Conservation (phyloP, 2,113 vertebrate species). For the Istiophorus platypterus region DNA sequence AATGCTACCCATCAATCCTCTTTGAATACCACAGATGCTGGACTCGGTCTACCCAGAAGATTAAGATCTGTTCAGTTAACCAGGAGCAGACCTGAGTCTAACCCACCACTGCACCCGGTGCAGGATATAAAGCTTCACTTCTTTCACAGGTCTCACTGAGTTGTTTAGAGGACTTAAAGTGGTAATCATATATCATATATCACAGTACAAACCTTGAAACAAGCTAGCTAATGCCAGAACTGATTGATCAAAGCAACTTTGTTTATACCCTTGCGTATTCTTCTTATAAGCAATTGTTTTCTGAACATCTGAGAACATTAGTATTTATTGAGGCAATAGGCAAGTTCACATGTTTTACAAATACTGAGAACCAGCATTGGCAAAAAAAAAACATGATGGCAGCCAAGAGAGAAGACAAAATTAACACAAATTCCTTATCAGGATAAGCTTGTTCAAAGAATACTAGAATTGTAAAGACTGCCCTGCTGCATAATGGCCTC, state of each 20-base stretch:
- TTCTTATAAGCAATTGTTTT: background rate
- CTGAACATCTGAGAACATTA: background rate
- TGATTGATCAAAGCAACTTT: background rate
- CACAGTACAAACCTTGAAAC: conserved; percentile 1
- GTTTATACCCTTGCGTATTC: background rate
- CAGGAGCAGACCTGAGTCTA: conserved; percentile 76
- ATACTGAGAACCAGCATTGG: background rate
- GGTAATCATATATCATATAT: conserved; percentile 33
- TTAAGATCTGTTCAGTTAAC: conserved; percentile 81
- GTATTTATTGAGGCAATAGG: background rate
- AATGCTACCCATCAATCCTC: conserved; percentile 84
- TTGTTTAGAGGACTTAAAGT: conserved; percentile 33
- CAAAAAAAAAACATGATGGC: background rate
- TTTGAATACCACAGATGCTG: conserved; percentile 79
- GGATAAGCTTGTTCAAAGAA: background rate
- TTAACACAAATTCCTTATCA: background rate
- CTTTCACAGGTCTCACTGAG: conserved; percentile 27
- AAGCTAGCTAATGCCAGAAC: background rate
- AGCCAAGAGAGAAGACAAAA: background rate
- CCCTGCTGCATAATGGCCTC: background rate
- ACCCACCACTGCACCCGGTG: conserved; percentile 38
- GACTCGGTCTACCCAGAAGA: conserved; percentile 60
- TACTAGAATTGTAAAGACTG: background rate
- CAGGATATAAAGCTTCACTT: conserved; percentile 40
- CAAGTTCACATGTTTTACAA: background rate